Base-by-base conservation (phyloP, 1,140 invertebrate genomes). In the Zelostemma sp. region DNA sequence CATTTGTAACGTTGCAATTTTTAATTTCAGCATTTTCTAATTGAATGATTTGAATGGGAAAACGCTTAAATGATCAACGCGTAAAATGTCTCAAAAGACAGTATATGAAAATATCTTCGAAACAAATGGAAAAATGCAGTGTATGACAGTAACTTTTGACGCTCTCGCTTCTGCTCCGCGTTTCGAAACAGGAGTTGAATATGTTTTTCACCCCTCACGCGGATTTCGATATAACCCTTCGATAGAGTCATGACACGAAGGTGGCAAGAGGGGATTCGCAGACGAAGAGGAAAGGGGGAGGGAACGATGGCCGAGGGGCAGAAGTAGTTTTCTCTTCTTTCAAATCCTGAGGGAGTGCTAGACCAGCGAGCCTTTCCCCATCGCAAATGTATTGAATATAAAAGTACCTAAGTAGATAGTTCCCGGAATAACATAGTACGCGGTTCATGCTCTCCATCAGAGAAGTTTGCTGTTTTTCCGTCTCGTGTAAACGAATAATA, bases 331-430 rank as follows among this genome's bases (percentile, higher is more conserved):
- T 73, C 50, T 60, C 19, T 51, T 17, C 14, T 51, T 40, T 31
- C 46, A 55, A 73, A 68, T 82, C 80, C 76, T 80, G 15, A 33
- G 80, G 79, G 82, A 82, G 79, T 81, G 75, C 80, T 78, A 79
- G 72, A 81, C 53, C 58, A 72, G 58, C 45, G 35, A 31, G 53
- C 57, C 75, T 68, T 41, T 68, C 61, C 49, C 54, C 68, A 73
- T 77, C 65, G 75, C 78, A 53, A 77, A 81, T 80, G 80, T 84
- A 83, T 84, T 83, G 81, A 84, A 84, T 84, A 83, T 82, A 83
- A 84, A 81, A 83, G 81, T 73, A 80, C 56, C 77, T 77, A 81
- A 83, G 80, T 80, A 81, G 79, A 82, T 79, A 80, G 74, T 78
- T 76, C 71, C 51, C 57, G 56, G 73, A 80, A 80, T 84, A 81